Evolutionary conservation across 2,888 invertebrate species (phyloP), one percentile per base, ranked within the genome.

Genomic region (Lathronympha strigana): DNA sequence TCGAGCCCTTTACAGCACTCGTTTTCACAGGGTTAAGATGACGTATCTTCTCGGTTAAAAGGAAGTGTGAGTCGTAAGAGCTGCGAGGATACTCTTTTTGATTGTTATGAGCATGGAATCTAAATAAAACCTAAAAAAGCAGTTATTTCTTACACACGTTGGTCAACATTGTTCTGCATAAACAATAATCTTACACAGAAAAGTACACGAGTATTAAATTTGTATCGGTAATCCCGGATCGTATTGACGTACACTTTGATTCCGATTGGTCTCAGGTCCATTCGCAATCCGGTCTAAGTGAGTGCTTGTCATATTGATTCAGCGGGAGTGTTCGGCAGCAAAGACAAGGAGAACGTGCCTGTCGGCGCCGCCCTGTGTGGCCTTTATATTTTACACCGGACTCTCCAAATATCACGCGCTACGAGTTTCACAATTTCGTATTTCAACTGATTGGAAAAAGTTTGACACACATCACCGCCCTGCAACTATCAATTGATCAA

Each of bases 331-430:
- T 88, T 86, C 81, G 80, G 80, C 81, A 81, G 80, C 77, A 78
- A 75, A 81, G 88, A 88, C 89, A 88, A 85, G 83, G 72, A 78
- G 70, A 79, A 88, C 88, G 90, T 89, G 88, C 82, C 88, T 82
- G 68, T 70, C 72, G 76, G 68, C 73, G 73, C 71, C 72, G 71
- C 64, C 73, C 73, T 73, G 64, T 84, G 80, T 83, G 74, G 76
- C 79, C 76, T 81, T 81, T 80, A 72, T 78, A 76, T 78, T 81
- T 78, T 72, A 73, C 70, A 57, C 17, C 19, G 25, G 17, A 9
- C 58, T 58, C 33, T 40, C n/a, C 36, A 25, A 61, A 61, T 19
- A 45, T 23, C 43, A 57, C 57, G 43, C 23, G 23, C 8, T 19
- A 3, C 1, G n/a, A 19, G 21, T 36, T 36, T 21, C 17, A 53